Evolutionary conservation across 2,113 vertebrate genomes (phyloP).

Genomic region (Carassius gibelio): DNA sequence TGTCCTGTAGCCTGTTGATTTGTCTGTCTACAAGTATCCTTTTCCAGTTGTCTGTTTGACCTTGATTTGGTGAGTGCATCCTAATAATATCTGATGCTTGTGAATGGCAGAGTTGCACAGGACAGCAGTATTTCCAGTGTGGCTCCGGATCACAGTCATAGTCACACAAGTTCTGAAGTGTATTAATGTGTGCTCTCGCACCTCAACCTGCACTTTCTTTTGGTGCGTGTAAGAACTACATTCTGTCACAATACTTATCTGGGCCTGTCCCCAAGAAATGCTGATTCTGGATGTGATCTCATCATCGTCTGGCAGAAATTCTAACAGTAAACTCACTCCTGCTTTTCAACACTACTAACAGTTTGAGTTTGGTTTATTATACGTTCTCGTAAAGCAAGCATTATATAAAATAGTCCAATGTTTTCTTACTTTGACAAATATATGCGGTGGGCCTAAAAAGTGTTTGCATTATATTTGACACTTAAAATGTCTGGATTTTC

Average conservation of each 20-base stretch:
- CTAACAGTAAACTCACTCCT: conserved; percentile 38
- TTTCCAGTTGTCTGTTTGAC: conserved; percentile 9
- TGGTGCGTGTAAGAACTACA: neutral
- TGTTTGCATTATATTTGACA: neutral
- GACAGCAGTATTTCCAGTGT: conserved; percentile 11
- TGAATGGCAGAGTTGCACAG: neutral
- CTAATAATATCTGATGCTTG: neutral
- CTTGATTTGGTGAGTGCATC: neutral
- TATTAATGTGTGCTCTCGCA: conserved; percentile 8
- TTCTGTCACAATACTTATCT: conserved; percentile 31
- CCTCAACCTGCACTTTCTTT: neutral
- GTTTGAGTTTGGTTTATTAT: neutral
- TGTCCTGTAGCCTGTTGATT: neutral
- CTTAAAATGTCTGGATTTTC: neutral
- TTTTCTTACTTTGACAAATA: conserved; percentile 33
- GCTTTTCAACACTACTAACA: neutral
- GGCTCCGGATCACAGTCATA: neutral
- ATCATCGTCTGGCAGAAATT: conserved; percentile 64
- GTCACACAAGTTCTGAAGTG: conserved; percentile 28
- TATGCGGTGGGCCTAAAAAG: neutral
- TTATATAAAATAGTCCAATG: neutral
- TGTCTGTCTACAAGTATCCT: conserved; percentile 2
- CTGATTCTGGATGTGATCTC: conserved; percentile 74
- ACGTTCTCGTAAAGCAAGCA: neutral
- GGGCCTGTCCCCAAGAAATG: conserved; percentile 59